Percentiles rank a stretch among this genome's conserved stretches.
phyloP scores from a whole-genome alignment of 1,140 invertebrate genomes.

The Magallana angulata region DNA sequence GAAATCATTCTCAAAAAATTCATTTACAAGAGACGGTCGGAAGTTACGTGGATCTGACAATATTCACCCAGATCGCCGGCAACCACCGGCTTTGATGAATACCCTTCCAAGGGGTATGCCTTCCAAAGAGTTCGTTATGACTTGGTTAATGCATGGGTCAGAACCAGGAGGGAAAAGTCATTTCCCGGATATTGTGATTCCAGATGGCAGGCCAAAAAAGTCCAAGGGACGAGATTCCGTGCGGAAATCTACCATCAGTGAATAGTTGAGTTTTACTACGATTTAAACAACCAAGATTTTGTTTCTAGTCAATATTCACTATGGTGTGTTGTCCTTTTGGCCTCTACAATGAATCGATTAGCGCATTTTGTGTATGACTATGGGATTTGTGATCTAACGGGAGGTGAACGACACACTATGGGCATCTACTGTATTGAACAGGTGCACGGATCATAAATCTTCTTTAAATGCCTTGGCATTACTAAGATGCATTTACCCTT shows the following conservation, averaged over 20 bases:
- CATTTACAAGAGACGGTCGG: constrained; percentile 9
- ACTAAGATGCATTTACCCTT: background rate
- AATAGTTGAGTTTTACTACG: background rate
- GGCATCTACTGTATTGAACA: background rate
- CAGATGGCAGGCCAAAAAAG: background rate
- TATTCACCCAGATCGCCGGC: background rate
- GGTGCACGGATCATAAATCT: constrained; percentile 15
- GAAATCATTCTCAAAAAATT: constrained; percentile 24
- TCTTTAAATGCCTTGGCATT: background rate
- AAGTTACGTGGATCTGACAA: background rate
- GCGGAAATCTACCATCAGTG: constrained; percentile 6
- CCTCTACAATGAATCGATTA: background rate
- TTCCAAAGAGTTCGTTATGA: constrained; percentile 60
- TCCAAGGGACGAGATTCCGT: constrained; percentile 11
- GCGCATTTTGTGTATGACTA: background rate
- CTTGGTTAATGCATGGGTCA: constrained; percentile 61
- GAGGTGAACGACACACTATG: background rate
- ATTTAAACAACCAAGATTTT: background rate
- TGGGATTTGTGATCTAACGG: background rate
- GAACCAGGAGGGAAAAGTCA: constrained; percentile 53
- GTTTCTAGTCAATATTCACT: constrained; percentile 19
- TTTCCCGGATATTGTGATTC: constrained; percentile 57
- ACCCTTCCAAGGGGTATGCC: constrained; percentile 49
- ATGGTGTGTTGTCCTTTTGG: background rate
- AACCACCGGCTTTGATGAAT: constrained; percentile 25